Evolutionary conservation across 2,888 invertebrate species (phyloP), one percentile per base, ranked within the genome.

Genomic region (Amblyjoppa proteus): DNA sequence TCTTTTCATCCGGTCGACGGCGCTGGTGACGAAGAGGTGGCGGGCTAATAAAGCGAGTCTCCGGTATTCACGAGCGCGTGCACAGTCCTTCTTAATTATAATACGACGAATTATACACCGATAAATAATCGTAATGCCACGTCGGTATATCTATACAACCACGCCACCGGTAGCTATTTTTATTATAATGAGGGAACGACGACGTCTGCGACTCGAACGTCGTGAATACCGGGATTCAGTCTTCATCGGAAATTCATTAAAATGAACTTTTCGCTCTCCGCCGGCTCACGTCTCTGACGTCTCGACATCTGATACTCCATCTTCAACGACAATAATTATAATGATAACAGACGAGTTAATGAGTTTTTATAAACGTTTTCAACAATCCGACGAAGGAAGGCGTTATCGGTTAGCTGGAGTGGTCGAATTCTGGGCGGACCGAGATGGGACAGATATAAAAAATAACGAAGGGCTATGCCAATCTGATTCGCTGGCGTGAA

Each of bases 1-100:
- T 69, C 76, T 77, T 84, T 77, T 38, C 80, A 51, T 81, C 28
- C 20, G 58, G 38, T 38, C 38, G 64, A 64, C 41, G 13, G 31
- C 25, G 49, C 58, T 25, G 83, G 11, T 20, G 16, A 31, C 41
- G 53, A 69, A 31, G 28, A 28, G 38, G 41, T 45, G 34, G 56
- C 49, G n/a, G 64, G 13, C 16, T 70, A 53, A 66, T 38, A 74
- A 74, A 69, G 34, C 45, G 41, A 66, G 41, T 20, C 28, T 20
- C 31, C 49, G 49, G 6, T 45, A 7, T 53, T 68, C 53, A 58
- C 78, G 45, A 31, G 25, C 25, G 13, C 64, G 45, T 16, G 34
- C 58, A 79, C 81, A 86, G 84, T 84, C 45, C 61, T 76, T 76
- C 77, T 86, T 84, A 82, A 86, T 86, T 84, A 79, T 84, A 84